phyloP scores from a whole-genome alignment of 2,797 vertebrate genomes.

The Microcaecilia unicolor region DNA sequence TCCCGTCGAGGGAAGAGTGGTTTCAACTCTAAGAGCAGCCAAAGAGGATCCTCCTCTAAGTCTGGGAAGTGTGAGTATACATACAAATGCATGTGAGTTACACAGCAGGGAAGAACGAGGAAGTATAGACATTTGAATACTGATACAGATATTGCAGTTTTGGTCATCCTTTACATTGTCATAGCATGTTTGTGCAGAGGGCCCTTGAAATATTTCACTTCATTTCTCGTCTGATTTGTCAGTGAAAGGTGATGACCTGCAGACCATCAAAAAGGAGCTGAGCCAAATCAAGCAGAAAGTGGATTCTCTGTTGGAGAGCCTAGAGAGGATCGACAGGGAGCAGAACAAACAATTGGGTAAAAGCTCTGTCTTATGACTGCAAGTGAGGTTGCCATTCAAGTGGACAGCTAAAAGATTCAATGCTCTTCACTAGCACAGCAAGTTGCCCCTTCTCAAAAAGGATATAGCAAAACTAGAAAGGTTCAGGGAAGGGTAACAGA shows the following conservation, averaged over 20 bases:
- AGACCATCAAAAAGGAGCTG: constrained; percentile 77
- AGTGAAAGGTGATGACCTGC: constrained; percentile 77
- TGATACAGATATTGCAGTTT: too few species aligned
- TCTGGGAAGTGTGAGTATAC: constrained; percentile 46
- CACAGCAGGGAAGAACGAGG: neutral
- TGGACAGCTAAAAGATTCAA: too few species aligned
- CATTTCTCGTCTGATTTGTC: neutral
- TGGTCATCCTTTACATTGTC: too few species aligned
- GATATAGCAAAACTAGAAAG: too few species aligned
- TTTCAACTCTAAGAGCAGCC: constrained; percentile 81
- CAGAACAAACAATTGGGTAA: constrained; percentile 71
- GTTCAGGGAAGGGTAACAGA: too few species aligned
- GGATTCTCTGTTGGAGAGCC: constrained; percentile 75
- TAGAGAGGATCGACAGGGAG: constrained; percentile 78
- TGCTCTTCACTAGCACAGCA: too few species aligned
- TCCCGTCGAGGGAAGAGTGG: constrained; percentile 75
- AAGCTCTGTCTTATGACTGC: neutral
- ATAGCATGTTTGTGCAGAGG: too few species aligned
- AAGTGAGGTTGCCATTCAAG: too few species aligned
- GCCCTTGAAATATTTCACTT: neutral
- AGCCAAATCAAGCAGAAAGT: constrained; percentile 83
- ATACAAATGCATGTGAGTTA: too few species aligned
- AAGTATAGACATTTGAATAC: neutral
- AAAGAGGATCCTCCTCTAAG: constrained; percentile 70
- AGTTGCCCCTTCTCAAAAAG: too few species aligned